These are phyloP conservation scores for Phoxinus phoxinus DNA, from an alignment of 2,113 vertebrate species.

Conservation along the genomic window DNA sequence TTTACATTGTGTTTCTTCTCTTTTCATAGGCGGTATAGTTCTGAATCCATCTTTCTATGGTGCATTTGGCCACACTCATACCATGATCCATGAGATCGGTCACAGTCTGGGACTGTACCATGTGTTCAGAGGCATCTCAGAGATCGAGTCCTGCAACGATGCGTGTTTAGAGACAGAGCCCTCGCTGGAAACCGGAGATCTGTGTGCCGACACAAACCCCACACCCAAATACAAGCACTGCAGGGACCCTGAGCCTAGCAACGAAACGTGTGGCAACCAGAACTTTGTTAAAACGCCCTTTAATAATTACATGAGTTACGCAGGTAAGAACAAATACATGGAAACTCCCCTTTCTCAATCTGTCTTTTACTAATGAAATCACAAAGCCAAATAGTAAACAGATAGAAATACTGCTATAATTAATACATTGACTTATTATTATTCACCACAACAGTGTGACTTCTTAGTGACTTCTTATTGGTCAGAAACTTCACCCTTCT, in stretches of 20 bases:
- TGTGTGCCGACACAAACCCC: slow-evolving; percentile 95
- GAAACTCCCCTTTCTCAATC: neutral
- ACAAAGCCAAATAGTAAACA: neutral
- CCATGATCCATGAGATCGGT: slow-evolving; percentile 97
- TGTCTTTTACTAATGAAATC: too few relatives aligned
- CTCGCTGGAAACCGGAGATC: slow-evolving; percentile 94
- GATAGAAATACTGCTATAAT: too few relatives aligned
- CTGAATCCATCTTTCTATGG: slow-evolving; percentile 97
- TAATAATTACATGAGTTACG: slow-evolving; percentile 99
- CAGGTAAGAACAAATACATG: slow-evolving; percentile 76
- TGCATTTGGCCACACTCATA: slow-evolving; percentile 93
- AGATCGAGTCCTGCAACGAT: slow-evolving; percentile 96
- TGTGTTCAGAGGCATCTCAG: slow-evolving; percentile 94
- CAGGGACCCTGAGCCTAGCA: slow-evolving; percentile 88
- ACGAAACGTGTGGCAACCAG: slow-evolving; percentile 90
- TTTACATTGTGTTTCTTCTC: neutral
- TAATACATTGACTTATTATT: too few relatives aligned
- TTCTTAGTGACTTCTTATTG: too few relatives aligned
- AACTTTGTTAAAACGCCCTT: slow-evolving; percentile 90
- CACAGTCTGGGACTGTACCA: slow-evolving; percentile 97
- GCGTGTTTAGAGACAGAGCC: slow-evolving; percentile 95
- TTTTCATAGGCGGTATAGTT: slow-evolving; percentile 88
- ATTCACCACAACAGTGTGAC: too few relatives aligned
- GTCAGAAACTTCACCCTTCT: too few relatives aligned
- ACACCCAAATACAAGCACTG: slow-evolving; percentile 94